Evolutionary conservation across 2,888 invertebrate species (phyloP), one percentile per base, ranked within the genome.

Genomic region (Lasius platythorax): DNA sequence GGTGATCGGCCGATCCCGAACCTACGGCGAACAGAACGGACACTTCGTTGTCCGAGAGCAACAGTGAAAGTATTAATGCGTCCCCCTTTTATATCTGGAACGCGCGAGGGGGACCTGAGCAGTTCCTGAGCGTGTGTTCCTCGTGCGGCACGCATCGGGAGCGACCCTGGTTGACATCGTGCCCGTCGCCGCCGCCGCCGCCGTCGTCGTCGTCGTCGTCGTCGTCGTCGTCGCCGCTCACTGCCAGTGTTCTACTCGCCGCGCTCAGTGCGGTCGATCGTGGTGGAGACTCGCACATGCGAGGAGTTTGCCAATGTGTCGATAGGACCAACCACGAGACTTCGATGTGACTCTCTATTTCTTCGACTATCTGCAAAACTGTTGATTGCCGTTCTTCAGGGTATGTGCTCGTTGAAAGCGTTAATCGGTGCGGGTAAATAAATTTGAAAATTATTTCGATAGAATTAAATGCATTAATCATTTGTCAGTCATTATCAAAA

Each of bases 171-270:
- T 33, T 58, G 67, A 46, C 28, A 15, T 40, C 37, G 37, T 37
- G 30, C 3, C 12, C 23, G 23, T 66, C 64, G 23, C 18, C 64
- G 37, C 23, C 23, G 23, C 23, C 23, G 23, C 23, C 23, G 0
- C 23, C 23, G 12, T 3, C 61, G 18, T 11, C 58, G 6, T 9
- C 23, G 3, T 18, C 63, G 8, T 33, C 15, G 11, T 18, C 46
- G 8, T 30, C 18, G 11, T 18, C 66, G 6, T 15, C 85, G 79
- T 67, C 81, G 84, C 81, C 72, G 46, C 78, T 88, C 91, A 85
- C 88, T 87, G 84, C 84, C 91, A 87, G 90, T 85, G 81, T 75
- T 87, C 87, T 78, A 72, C 83, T 84, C 88, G 85, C 83, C 88
- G 81, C 90, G 87, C 37, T 76, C 90, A 85, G 87, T 74, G 78